Conservation (phyloP, 1,140 invertebrate genomes). For the Hypothenemus hampei region DNA sequence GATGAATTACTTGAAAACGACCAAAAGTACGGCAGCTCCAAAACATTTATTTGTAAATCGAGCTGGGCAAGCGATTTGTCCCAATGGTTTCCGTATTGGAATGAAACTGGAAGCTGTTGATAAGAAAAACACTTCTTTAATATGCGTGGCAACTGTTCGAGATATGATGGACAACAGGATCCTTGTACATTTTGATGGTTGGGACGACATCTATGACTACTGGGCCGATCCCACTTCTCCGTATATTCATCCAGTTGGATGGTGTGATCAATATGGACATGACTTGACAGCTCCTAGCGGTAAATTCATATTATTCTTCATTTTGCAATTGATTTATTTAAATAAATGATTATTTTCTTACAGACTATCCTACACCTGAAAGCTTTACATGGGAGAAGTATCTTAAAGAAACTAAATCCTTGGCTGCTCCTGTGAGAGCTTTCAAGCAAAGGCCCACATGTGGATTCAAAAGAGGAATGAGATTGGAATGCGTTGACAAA, state of each 20-base stretch:
- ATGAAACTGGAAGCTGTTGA: constrained; percentile 96
- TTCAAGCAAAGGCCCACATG: constrained; percentile 75
- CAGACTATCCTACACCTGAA: constrained; percentile 66
- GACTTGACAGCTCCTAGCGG: constrained; percentile 82
- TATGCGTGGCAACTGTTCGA: constrained; percentile 84
- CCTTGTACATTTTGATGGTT: constrained; percentile 91
- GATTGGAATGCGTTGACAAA: constrained; percentile 86
- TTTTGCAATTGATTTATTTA: constrained; percentile 1
- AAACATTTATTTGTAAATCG: constrained; percentile 67
- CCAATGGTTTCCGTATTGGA: constrained; percentile 74
- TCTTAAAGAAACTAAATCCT: constrained; percentile 68
- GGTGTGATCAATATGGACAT: constrained; percentile 79
- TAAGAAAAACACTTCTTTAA: constrained; percentile 75
- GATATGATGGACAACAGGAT: constrained; percentile 81
- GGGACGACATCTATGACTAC: constrained; percentile 91
- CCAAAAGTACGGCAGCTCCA: constrained; percentile 72
- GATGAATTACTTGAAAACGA: constrained; percentile 76
- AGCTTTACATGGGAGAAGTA: constrained; percentile 84
- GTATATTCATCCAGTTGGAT: constrained; percentile 90
- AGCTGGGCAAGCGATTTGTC: constrained; percentile 56
- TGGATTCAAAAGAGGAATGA: constrained; percentile 83
- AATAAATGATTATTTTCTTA: constrained; percentile 20
- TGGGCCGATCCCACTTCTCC: constrained; percentile 87
- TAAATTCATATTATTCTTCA: constrained; percentile 45
- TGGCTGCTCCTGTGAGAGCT: constrained; percentile 73